phyloP scores from a whole-genome alignment of 2,888 invertebrate species.

The Coleophora flavipennella region DNA sequence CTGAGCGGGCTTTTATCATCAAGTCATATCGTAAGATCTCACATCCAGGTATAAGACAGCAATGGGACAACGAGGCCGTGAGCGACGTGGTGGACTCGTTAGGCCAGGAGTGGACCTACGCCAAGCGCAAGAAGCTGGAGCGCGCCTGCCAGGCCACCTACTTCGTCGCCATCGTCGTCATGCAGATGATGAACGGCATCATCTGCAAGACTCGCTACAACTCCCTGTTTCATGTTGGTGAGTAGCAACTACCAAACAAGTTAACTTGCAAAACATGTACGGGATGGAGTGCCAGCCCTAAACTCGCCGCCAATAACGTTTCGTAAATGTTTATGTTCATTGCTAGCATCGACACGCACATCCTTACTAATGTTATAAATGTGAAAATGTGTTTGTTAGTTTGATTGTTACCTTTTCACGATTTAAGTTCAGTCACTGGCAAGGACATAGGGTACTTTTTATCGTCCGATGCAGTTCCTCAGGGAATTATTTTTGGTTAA shows the following conservation, averaged over 20 bases:
- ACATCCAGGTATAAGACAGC: slow-evolving; percentile 70
- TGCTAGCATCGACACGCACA: too few relatives aligned
- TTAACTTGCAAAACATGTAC: background rate
- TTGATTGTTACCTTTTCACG: too few relatives aligned
- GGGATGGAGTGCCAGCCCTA: too few relatives aligned
- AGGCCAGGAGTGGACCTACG: slow-evolving; percentile 83
- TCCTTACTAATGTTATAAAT: too few relatives aligned
- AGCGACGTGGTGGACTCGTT: slow-evolving; percentile 80
- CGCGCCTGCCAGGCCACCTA: slow-evolving; percentile 81
- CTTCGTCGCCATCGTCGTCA: slow-evolving; percentile 80
- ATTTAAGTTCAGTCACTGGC: too few relatives aligned
- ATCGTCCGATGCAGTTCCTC: too few relatives aligned
- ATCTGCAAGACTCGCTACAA: slow-evolving; percentile 83
- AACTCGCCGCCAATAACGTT: too few relatives aligned
- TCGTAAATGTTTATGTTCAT: too few relatives aligned
- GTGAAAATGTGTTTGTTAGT: too few relatives aligned
- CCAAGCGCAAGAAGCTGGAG: slow-evolving; percentile 76
- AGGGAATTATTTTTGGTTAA: too few relatives aligned
- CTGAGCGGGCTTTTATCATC: too few relatives aligned
- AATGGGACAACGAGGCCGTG: slow-evolving; percentile 81
- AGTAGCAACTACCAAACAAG: slow-evolving; percentile 33
- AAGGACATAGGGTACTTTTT: too few relatives aligned
- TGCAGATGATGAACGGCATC: slow-evolving; percentile 81
- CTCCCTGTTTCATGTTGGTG: slow-evolving; percentile 79
- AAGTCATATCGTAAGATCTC: background rate